A percentile compares a stretch with the other conserved stretches of the same genome.
These are phyloP conservation scores for Incurvaria masculella DNA, from an alignment of 2,888 invertebrate species.

Conservation along the genomic window DNA sequence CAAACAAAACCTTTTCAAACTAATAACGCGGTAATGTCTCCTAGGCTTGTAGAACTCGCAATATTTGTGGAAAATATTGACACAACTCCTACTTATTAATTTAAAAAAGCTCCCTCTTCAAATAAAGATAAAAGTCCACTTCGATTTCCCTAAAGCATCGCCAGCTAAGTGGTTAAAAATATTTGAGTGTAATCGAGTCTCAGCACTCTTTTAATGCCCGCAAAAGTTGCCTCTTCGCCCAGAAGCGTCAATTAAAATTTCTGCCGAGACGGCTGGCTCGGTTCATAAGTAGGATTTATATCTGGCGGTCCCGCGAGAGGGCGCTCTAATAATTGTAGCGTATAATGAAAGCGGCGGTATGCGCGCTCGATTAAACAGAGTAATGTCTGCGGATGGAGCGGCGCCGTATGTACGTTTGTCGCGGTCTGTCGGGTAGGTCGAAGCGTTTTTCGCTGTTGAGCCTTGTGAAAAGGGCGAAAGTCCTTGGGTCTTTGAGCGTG, in stretches of 20 bases:
- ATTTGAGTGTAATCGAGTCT: neutral
- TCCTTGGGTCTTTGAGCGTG: too few species aligned
- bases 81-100: too few species aligned
- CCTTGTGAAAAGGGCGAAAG: too few species aligned
- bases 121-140: too few species aligned
- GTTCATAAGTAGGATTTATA: neutral
- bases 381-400: neutral
- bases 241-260: neutral
- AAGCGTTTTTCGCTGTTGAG: too few species aligned
- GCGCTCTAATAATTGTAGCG: neutral
- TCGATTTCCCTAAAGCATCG: too few species aligned
- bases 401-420: neutral
- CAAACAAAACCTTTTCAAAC: too few species aligned
- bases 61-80: too few species aligned
- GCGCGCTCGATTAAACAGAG: neutral
- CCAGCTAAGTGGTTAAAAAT: too few species aligned
- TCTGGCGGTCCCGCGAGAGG: neutral
- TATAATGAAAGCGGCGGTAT: neutral
- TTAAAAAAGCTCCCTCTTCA: too few species aligned
- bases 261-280: neutral
- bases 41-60: too few species aligned
- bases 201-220: neutral
- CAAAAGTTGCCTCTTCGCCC: neutral
- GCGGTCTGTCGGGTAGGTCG: neutral
- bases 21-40: too few species aligned